Conservation (phyloP, 2,888 invertebrate species). For the Chrysotoxum bicinctum region DNA sequence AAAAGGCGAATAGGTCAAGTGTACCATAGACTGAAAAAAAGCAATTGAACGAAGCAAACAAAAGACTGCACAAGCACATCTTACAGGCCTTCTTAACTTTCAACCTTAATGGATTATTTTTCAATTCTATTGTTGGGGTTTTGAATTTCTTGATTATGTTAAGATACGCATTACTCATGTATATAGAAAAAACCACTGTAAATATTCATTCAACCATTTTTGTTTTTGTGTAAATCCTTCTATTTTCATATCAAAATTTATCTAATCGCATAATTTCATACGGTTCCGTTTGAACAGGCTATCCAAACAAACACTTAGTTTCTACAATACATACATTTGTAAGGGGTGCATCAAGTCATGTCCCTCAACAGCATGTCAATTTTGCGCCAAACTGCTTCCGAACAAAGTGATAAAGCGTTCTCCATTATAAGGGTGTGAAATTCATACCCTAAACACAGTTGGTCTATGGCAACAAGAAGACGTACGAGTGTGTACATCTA, state of each 20-base stretch:
- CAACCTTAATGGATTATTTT: not conserved
- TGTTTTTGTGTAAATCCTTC: not conserved
- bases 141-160: too few species aligned
- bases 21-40: too few species aligned
- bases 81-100: not conserved
- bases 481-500: not conserved
- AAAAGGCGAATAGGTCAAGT: too few species aligned
- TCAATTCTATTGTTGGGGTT: not conserved
- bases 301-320: not conserved
- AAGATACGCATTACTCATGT: not conserved
- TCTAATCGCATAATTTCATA: conserved; percentile 9
- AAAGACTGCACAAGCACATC: not conserved
- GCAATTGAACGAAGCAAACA: not conserved
- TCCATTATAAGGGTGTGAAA: conserved; percentile 15
- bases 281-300: not conserved
- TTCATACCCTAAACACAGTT: not conserved
- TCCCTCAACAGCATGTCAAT: conserved; percentile 19
- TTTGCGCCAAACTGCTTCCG: not conserved
- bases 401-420: not conserved
- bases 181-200: not conserved
- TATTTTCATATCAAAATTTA: not conserved
- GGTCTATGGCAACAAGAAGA: not conserved
- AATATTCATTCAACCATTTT: not conserved
- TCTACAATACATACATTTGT: not conserved
- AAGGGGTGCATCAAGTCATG: conserved; percentile 18